Base-by-base conservation (phyloP, 2,888 invertebrate genomes). In the Cetonia aurata region DNA sequence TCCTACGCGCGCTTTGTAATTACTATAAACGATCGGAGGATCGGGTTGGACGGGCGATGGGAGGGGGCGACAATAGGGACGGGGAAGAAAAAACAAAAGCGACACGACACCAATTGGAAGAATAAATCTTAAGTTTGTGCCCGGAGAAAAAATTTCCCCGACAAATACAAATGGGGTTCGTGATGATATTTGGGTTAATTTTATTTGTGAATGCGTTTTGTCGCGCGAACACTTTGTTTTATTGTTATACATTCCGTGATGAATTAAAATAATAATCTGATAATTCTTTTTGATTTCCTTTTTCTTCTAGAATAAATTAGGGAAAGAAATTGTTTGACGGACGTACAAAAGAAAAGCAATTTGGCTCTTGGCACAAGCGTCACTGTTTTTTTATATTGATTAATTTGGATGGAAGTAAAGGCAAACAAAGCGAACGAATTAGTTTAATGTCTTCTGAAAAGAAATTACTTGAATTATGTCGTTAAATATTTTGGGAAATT, bases 1-100 rank as follows among this genome's bases (percentile, higher is more conserved):
- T 83, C 80, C 83, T 80, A 82, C 82, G 81, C 82, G 82, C 80
- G 82, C 83, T 82, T 83, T 82, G 82, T 83, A 83, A 83, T 83
- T 83, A 83, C 80, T 80, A 77, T 82, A 83, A 83, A 82, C 80
- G 83, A 80, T 81, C 79, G 33, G 68, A 59, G 53, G 10, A 37
- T 37, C 37, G 10, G 37, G n/a, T n/a, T 37, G 4, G 37, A 37
- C 37, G 37, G 25, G 19, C 46, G 37, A 10, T 37, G 37, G 37
- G 10, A 37, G 37, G 25, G 8, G 37, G 33, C 55, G 52, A 33
- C 65, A 65, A 70, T 77, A 75, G 66, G 56, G 69, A 72, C 73
- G 72, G 37, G 42, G 69, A 56, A 55, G 13, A 70, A 60, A 73
- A 70, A 76, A 73, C 73, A 72, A 80, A 80, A 79, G 80, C 80